Evolutionary conservation across 1,140 invertebrate species (phyloP), one percentile per base, ranked within the genome.

Genomic region (Drosophila auraria): DNA sequence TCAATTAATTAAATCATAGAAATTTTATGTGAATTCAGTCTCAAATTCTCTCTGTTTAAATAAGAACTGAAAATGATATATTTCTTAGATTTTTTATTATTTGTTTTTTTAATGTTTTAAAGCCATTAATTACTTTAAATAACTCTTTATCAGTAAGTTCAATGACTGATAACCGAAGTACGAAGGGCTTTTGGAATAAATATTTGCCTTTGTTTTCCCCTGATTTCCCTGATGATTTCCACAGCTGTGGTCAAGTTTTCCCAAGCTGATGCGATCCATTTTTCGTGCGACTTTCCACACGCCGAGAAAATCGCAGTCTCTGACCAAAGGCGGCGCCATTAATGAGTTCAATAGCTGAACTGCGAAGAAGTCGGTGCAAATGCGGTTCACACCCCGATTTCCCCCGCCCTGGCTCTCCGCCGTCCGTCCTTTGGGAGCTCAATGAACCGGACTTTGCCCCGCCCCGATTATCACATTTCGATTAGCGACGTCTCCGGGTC

Each of bases 311-410:
- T 71, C 44, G 49, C 25, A 17, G 54, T 17, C 80, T 58, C 44
- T 66, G 44, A 54, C 38, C 66, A 51, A 77, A 77, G 50, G 61
- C 64, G 53, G 54, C 49, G 49, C 64, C 70, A 89, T 83, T 89
- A 89, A 89, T 89, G 86, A 64, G 86, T 89, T 89, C 87, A 90
- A 89, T 91, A 91, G 59, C 82, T 80, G 82, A 14, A 68, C 59
- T 23, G 27, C 7, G 17, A 15, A 36, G 45, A 87, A 82, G 74
- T 83, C 36, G 47, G 79, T 84, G 84, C 78, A 68, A 83, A 78
- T 89, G 68, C 56, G 54, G 51, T 50, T 57, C 45, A 45, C 47
- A 51, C 75, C 59, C 45, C 40, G 47, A 11, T 44, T 23, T 14
- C 68, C 51, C 56, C 44, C 54, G 7, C 20, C 25, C 36, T 49